Percentiles rank a stretch among this genome's conserved stretches.
phyloP scores from a whole-genome alignment of 2,113 vertebrate genomes.

The Heterocephalus glaber region DNA sequence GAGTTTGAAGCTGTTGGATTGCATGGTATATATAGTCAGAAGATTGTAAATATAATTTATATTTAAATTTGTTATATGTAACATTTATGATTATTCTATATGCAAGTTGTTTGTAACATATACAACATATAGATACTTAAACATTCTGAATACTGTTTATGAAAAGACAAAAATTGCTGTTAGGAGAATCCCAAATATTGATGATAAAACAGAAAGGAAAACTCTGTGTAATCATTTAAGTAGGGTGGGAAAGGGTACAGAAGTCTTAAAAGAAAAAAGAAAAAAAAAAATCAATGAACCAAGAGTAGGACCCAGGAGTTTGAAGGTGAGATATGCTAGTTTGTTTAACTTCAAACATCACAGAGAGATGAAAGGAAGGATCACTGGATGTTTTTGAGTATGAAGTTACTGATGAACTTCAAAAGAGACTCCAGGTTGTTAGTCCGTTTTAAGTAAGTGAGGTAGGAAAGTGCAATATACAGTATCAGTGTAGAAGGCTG shows the following conservation, averaged over 20 bases:
- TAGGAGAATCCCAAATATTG: neutral
- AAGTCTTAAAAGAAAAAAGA: neutral
- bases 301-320: neutral
- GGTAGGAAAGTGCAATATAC: neutral
- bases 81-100: neutral
- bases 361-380: neutral
- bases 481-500: neutral
- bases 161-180: neutral
- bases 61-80: neutral
- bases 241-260: neutral
- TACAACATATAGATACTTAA: neutral
- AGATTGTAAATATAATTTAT: neutral
- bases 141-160: neutral
- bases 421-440: neutral
- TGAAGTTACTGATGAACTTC: neutral
- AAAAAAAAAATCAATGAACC: neutral
- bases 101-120: neutral
- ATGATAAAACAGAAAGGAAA: neutral
- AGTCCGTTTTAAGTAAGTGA: neutral
- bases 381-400: neutral
- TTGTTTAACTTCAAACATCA: neutral
- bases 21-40: neutral
- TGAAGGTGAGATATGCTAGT: neutral
- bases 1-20: neutral
- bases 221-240: neutral